Evolutionary conservation across 2,888 invertebrate genomes (phyloP), one percentile per base, ranked within the genome.

Genomic region (Mythimna lalbum): DNA sequence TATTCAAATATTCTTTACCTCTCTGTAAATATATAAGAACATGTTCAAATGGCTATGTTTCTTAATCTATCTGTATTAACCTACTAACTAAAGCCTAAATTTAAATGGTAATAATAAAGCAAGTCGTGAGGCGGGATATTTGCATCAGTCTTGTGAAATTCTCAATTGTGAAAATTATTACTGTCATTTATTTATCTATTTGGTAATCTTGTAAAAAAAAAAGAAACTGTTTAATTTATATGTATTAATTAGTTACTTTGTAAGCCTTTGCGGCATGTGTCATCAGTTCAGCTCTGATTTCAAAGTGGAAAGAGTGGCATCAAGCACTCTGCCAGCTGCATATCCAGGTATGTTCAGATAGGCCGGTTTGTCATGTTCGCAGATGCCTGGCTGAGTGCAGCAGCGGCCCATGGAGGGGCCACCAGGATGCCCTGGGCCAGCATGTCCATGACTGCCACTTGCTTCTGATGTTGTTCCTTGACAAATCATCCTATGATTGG

Each of bases 61-160:
- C 91, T 93, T 93, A 94, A 64, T 83, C 90, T 93, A 92, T 82
- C 85, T 89, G 89, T 90, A 89, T 92, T 90, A 90, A 89, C 89
- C 92, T 95, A 94, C 86, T 85, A 92, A 91, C 93, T 95, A 94
- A 93, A 92, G 82, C 87, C 93, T 95, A 93, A 91, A 90, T 93
- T 92, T 94, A 94, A 93, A 94, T 95, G 95, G 96, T 96, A 96
- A 95, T 95, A 94, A 95, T 96, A 96, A 96, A 96, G 96, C 96
- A 96, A 96, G 95, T 96, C 92, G 94, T 95, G 96, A 96, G 96
- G 96, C 96, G 96, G 96, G 96, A 96, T 94, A 96, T 96, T 96
- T 95, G 95, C 95, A 95, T 96, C 96, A 96, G 96, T 96, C 96
- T 96, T 96, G 95, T 96, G 95, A 94, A 95, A 94, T 94, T 95